phyloP scores from a whole-genome alignment of 2,113 vertebrate species.

The Progne subis region DNA sequence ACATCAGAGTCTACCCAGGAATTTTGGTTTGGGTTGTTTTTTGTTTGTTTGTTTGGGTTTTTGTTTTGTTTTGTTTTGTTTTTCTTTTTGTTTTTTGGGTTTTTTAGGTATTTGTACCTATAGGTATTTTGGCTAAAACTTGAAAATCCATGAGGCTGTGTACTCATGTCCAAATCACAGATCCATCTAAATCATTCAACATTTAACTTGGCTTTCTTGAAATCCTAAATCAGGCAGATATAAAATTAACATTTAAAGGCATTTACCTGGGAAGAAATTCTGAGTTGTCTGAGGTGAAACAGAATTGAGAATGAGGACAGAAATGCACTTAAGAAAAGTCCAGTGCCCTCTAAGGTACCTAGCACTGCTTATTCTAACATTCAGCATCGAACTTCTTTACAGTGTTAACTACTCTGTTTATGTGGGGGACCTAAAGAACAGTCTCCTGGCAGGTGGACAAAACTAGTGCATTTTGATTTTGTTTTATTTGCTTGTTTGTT shows the following conservation, averaged over 20 bases:
- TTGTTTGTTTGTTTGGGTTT: no score
- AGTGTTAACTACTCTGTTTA: neutral
- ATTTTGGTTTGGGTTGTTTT: neutral
- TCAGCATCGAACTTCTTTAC: neutral
- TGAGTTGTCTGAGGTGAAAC: neutral
- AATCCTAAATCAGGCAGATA: neutral
- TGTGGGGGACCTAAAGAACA: neutral
- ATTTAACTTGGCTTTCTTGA: neutral
- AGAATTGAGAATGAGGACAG: neutral
- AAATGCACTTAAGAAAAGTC: neutral
- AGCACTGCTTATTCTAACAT: neutral
- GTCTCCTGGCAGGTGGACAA: neutral
- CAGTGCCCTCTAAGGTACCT: neutral
- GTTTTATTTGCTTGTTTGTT: neutral
- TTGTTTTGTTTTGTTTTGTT: neutral
- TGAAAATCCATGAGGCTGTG: neutral
- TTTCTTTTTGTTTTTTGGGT: neutral
- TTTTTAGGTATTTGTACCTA: neutral
- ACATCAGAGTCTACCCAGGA: neutral
- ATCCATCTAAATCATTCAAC: neutral
- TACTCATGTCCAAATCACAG: neutral
- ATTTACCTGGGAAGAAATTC: neutral
- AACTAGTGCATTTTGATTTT: neutral
- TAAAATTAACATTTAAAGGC: neutral
- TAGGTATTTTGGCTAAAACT: neutral